phyloP scores from a whole-genome alignment of 1,140 invertebrate species.

The Tachypleus tridentatus region DNA sequence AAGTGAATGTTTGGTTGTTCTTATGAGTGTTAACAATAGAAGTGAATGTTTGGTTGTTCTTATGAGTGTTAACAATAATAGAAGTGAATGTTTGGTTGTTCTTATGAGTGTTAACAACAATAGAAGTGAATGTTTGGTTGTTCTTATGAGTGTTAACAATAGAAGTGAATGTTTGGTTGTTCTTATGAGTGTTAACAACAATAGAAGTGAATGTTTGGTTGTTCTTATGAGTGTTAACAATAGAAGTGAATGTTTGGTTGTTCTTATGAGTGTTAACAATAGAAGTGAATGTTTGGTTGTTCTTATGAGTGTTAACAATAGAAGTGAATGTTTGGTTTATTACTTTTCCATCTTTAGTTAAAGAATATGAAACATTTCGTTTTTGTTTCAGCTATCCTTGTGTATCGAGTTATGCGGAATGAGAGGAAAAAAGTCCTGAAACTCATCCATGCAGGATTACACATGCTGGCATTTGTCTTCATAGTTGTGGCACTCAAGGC shows the following conservation, averaged over 20 bases:
- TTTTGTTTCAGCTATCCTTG: slow-evolving; percentile 52
- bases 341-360: neutral
- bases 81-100: no score
- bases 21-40: neutral
- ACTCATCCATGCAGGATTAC: slow-evolving; percentile 56
- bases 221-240: no score
- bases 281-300: no score
- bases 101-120: slow-evolving; percentile 2
- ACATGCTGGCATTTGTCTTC: slow-evolving; percentile 50
- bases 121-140: no score
- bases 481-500: slow-evolving; percentile 58
- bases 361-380: slow-evolving; percentile 1
- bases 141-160: no score
- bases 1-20: no score
- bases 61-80: no score
- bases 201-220: no score
- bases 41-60: no score
- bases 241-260: no score
- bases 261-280: neutral
- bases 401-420: slow-evolving; percentile 66
- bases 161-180: no score
- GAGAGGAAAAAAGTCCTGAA: slow-evolving; percentile 63
- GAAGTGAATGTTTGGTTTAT: no score
- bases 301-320: slow-evolving; percentile 1
- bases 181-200: slow-evolving; percentile 2